Evolutionary conservation across 1,140 invertebrate species (phyloP), one percentile per base, ranked within the genome.

Genomic region (Elysia chlorotica): DNA sequence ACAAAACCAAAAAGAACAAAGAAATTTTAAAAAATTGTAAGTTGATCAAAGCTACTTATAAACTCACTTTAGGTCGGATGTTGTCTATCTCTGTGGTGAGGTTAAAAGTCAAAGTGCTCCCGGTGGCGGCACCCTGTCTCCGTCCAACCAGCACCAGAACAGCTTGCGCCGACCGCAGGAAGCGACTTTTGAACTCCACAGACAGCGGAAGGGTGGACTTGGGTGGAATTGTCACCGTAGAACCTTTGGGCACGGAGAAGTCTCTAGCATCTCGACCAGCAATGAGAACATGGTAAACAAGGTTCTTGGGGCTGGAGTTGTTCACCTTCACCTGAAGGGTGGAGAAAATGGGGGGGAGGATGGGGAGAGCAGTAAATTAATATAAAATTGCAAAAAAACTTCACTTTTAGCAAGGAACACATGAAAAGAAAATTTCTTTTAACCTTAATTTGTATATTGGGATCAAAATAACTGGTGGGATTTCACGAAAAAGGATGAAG

Each of bases 131-230:
- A 2, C 84, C 84, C 28, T 81, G 78, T 62, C 84, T 72, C 65
- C 82, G 79, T 4, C 87, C 85, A 68, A 85, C 78, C 41, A 88
- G 74, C 23, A 87, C 78, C 19, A 88, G 75, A 3, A 81, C 78
- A 38, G 86, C 86, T 65, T 87, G 82, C 0, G 86, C 82, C 19
- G 86, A 81, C 33, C 85, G 77, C 19, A 88, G 75, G 73, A 85
- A 87, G 10, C 85, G 71, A 35, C 83, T 86, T 19, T 76, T 83
- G 72, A 87, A 87, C 71, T 87, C 83, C 17, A 88, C 80, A 38
- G 79, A 75, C n/a, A 87, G 74, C n/a, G 79, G 79, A 0, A 82
- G 25, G 21, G 75, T 78, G 28, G 79, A 79, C 69, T 84, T 85
- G 2, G 85, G 76, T 62, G 81, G 71, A 17, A 87, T 80, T 1